These are phyloP conservation scores for Centropus unirufus DNA, from an alignment of 2,113 vertebrate species.

Conservation along the genomic window DNA sequence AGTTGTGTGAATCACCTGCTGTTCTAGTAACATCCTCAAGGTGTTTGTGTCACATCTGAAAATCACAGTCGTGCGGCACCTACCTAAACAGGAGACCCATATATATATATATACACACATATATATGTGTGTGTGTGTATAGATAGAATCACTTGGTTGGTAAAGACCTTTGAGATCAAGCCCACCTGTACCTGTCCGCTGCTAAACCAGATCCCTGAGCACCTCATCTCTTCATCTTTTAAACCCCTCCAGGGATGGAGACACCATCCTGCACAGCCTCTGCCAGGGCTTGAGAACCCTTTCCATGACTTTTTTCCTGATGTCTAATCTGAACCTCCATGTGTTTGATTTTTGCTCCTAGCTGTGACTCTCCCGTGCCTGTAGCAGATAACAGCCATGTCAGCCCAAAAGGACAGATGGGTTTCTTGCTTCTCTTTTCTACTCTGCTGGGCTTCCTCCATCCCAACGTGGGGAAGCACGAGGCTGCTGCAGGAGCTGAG, in stretches of 20 bases:
- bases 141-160: too few species aligned
- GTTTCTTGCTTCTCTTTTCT: background rate
- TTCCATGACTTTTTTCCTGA: too few species aligned
- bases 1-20: background rate
- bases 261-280: too few species aligned
- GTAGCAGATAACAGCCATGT: background rate
- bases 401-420: background rate
- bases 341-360: background rate
- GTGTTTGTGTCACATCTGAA: background rate
- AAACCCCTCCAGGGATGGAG: too few species aligned
- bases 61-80: background rate
- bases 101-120: too few species aligned
- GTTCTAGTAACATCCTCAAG: background rate
- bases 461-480: fast-evolving
- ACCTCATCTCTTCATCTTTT: too few species aligned
- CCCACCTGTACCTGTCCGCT: too few species aligned
- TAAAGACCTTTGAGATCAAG: too few species aligned
- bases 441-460: background rate
- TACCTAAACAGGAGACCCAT: background rate
- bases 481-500: constrained; percentile 14
- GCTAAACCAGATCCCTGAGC: too few species aligned
- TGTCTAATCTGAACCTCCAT: too few species aligned
- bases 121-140: too few species aligned
- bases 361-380: background rate
- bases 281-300: too few species aligned